phyloP scores from a whole-genome alignment of 35 echinoderm and acorn worm species.

The Ophiothrix spiculata region DNA sequence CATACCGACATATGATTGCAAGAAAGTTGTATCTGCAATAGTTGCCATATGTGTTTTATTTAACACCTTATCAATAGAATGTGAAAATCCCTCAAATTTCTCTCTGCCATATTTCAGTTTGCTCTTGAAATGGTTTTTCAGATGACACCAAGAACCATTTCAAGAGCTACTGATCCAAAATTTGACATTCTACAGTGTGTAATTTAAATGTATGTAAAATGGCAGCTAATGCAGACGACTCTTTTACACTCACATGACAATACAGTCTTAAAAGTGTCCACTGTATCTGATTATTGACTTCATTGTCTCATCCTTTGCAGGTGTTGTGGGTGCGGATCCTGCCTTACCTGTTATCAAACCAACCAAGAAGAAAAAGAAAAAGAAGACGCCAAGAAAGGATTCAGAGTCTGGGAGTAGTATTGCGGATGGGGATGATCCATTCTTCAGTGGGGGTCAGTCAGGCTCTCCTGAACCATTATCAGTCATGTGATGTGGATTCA shows the following conservation, averaged over 20 bases:
- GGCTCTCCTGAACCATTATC: slow-evolving; percentile 30
- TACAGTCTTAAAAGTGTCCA: too few relatives aligned
- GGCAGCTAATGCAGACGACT: not conserved
- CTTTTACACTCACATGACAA: not conserved
- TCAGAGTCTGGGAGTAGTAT: not conserved
- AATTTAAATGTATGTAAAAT: slow-evolving; percentile 7
- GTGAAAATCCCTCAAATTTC: too few relatives aligned
- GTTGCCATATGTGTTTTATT: too few relatives aligned
- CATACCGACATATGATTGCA: too few relatives aligned
- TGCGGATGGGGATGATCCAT: slow-evolving; percentile 13
- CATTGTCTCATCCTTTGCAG: not conserved
- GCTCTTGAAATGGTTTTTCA: not conserved
- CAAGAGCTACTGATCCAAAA: not conserved
- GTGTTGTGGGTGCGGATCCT: not conserved
- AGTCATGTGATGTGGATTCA: too few relatives aligned
- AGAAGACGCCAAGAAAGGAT: slow-evolving; percentile 2
- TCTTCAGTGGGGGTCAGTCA: slow-evolving; percentile 1
- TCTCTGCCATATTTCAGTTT: too few relatives aligned
- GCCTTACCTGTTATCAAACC: slow-evolving; percentile 22
- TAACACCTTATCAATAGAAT: too few relatives aligned
- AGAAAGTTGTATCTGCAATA: too few relatives aligned
- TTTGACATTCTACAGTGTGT: not conserved
- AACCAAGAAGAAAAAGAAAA: slow-evolving; percentile 67
- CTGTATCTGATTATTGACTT: not conserved
- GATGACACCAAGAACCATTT: not conserved